A percentile compares a stretch with the other conserved stretches of the same genome.
Conservation (phyloP, 35 echinoderm and acorn worm species). For the Chiridota heheva region DNA sequence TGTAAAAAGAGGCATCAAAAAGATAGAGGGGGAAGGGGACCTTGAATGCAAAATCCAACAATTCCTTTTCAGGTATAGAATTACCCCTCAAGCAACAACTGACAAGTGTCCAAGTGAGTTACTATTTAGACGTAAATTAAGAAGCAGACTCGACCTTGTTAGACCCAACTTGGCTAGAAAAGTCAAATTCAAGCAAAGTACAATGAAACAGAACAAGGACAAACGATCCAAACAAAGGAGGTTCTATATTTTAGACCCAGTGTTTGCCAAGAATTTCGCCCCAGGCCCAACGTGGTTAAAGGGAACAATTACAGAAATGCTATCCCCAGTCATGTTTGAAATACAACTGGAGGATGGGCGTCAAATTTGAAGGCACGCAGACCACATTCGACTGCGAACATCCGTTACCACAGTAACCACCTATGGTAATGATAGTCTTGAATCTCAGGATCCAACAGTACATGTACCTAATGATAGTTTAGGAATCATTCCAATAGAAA, state of each 20-base stretch:
- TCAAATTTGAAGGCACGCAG: conserved; percentile 35
- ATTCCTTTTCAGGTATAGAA: neutral
- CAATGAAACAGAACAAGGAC: conserved; percentile 40
- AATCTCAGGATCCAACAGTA: too few species aligned
- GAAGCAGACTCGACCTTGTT: conserved; percentile 51
- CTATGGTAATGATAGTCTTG: too few species aligned
- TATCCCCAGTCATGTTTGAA: conserved; percentile 21
- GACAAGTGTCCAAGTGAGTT: conserved; percentile 56
- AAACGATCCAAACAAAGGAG: conserved; percentile 10
- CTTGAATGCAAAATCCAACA: neutral
- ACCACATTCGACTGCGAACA: conserved; percentile 40
- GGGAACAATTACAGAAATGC: conserved; percentile 13
- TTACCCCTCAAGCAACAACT: neutral
- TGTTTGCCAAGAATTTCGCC: conserved; percentile 60
- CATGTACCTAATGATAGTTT: too few species aligned
- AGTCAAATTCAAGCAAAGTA: conserved; percentile 45
- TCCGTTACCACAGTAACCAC: too few species aligned
- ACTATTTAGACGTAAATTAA: conserved; percentile 44
- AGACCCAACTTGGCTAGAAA: conserved; percentile 36
- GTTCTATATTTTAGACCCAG: conserved; percentile 38
- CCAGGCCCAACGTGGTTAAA: conserved; percentile 47
- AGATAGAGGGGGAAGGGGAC: conserved; percentile 1
- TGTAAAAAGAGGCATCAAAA: neutral
- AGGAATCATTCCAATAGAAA: too few species aligned
- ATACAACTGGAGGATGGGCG: conserved; percentile 50